Base-by-base conservation (phyloP, 2,888 invertebrate species). In the Nephrotoma appendiculata region DNA sequence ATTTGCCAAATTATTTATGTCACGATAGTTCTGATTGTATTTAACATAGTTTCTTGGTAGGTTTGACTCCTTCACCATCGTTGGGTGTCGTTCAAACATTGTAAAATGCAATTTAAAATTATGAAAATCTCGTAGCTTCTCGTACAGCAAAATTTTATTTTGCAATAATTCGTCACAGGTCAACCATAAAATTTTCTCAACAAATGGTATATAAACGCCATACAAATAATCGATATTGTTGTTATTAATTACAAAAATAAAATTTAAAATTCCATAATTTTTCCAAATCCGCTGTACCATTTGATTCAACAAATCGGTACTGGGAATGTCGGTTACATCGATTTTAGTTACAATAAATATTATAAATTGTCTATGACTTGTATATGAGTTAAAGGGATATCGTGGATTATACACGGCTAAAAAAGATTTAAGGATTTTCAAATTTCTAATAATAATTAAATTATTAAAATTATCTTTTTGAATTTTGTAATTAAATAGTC, bases 11-110 rank as follows among this genome's bases (percentile, higher is more conserved):
- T 87, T 85, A 86, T 89, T 89, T 11, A 87, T 88, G 11, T 88
- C 87, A 44, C 71, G 83, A 42, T 89, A 88, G 41, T 88, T 86
- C 42, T 87, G 41, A 31, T 71, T 11, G 9, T 31, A 71, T 1
- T 19, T 31, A 11, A 71, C 71, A 31, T 71, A 71, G 9, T 71
- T 71, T 9, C 9, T 71, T 11, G 89, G 90, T 7, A 88, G 87
- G 42, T 87, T 86, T 5, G 83, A 86, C 41, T 89, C 86, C 41
- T 9, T 31, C 19, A 87, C 52, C 0, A 89, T 88, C 5, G 90
- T 90, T 48, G 91, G 90, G 12, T 88, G 45, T 7, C 91, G 87
- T 57, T 88, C 87, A 87, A 92, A 92, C 19, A 92, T 88, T 9
- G 86, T 48, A 48, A 44, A 45, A n/a, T 48, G 5, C 9, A 86